These are phyloP conservation scores for Arizona elegans DNA, from an alignment of 2,113 vertebrate genomes.

Conservation along the genomic window DNA sequence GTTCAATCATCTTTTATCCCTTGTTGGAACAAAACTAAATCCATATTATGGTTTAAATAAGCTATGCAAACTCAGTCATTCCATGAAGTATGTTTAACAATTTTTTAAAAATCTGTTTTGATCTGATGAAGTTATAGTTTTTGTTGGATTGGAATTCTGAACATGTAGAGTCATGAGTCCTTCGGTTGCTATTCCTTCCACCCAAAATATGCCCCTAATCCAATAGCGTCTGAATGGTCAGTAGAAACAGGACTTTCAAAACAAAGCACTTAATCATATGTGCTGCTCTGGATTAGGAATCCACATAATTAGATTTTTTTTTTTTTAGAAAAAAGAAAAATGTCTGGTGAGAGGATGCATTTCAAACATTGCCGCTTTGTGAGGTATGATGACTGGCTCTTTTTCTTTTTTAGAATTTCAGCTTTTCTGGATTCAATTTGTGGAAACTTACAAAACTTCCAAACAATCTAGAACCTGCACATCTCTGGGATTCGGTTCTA, in stretches of 20 bases:
- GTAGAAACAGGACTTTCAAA: background rate
- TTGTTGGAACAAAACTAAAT: background rate
- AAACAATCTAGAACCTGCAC: constrained; percentile 60
- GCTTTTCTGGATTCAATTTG: constrained; percentile 60
- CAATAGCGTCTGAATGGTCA: background rate
- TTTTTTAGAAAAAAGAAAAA: background rate
- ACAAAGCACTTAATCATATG: background rate
- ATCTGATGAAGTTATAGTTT: background rate
- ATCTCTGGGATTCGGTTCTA: constrained; percentile 60
- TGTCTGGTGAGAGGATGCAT: background rate
- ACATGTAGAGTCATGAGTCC: background rate
- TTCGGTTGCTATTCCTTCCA: background rate
- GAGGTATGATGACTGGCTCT: background rate
- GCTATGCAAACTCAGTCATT: background rate
- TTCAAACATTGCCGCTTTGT: background rate
- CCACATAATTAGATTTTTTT: background rate
- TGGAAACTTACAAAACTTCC: constrained; percentile 54
- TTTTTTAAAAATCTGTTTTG: background rate
- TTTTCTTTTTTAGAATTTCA: constrained; percentile 53
- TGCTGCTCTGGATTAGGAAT: background rate
- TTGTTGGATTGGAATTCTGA: background rate
- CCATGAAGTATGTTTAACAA: background rate
- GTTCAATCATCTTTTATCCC: background rate
- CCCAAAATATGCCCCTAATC: background rate
- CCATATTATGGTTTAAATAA: background rate